phyloP scores from a whole-genome alignment of 2,888 invertebrate genomes.

The Hymenopus coronatus region DNA sequence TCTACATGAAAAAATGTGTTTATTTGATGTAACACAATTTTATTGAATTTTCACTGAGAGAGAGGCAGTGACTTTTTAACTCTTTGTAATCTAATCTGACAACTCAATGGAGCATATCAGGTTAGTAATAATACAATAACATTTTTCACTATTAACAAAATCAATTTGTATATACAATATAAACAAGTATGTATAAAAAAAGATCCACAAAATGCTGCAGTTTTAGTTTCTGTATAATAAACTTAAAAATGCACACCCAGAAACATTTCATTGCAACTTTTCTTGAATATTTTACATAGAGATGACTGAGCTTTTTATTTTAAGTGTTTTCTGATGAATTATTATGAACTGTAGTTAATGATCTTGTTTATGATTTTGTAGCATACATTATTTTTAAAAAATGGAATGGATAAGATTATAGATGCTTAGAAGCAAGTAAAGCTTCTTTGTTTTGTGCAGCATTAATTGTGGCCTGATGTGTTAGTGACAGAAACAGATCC shows the following conservation, averaged over 20 bases:
- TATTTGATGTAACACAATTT: neutral
- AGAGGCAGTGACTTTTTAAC: neutral
- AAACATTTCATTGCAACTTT: neutral
- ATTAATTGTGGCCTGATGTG: neutral
- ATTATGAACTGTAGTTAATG: neutral
- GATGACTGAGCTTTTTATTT: neutral
- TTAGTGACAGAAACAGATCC: neutral
- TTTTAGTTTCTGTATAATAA: neutral
- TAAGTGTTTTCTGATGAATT: neutral
- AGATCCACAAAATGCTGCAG: neutral
- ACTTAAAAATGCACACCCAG: neutral
- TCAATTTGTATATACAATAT: neutral
- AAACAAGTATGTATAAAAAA: neutral
- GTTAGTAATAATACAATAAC: neutral
- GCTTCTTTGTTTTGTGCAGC: neutral
- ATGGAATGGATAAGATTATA: neutral
- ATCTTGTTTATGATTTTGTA: neutral
- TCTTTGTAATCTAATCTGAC: neutral
- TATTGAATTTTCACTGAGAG: neutral
- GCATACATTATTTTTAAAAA: neutral
- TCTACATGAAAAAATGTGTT: neutral
- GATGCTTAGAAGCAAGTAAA: neutral
- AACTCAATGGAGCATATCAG: neutral
- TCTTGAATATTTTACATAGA: neutral
- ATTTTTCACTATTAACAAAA: neutral